Base-by-base conservation (phyloP, 2,888 invertebrate species). In the Drosophila formosana region DNA sequence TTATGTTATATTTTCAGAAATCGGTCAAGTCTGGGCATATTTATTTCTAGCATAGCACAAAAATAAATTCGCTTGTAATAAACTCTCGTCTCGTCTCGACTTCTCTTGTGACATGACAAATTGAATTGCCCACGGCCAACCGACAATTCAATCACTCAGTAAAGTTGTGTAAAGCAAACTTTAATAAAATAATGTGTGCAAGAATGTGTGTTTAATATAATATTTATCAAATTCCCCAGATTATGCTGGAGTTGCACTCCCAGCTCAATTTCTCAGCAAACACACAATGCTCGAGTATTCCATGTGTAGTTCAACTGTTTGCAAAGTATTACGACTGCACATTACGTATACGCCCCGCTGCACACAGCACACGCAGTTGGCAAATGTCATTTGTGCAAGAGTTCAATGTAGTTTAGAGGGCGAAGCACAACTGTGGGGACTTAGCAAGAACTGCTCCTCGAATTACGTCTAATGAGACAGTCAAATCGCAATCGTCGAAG, bases 261-360 rank as follows among this genome's bases (percentile, higher is more conserved):
- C 32, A 25, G 32, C 34, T 51, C 41, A 52, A 34, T 52, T 52
- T 45, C 51, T 45, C 18, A 25, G 52, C 45, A 51, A 60, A 32
- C 32, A 51, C 32, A 45, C 11, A 51, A 32, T 47, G 18, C 34
- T 9, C 30, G 30, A 23, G 30, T 32, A 53, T 52, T 49, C 56
- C 56, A 32, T 26, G 23, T 45, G 43, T 39, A 49, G 34, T 28
- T 43, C 47, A 47, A 60, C 55, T 51, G 52, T 49, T 66, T 39
- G 66, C 28, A 37, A 51, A 57, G 6, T 49, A 64, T 72, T 66
- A 67, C 66, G 60, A 63, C 37, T 45, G 51, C 61, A 72, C 57
- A 83, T 84, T 72, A 87, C 76, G 85, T 72, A 76, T 77, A 78
- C 88, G 82, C 60, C 56, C 55, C 56, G 46, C 7, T 43, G 70